Evolutionary conservation across 2,888 invertebrate genomes (phyloP), one percentile per base, ranked within the genome.

Genomic region (Polydrusus cervinus): DNA sequence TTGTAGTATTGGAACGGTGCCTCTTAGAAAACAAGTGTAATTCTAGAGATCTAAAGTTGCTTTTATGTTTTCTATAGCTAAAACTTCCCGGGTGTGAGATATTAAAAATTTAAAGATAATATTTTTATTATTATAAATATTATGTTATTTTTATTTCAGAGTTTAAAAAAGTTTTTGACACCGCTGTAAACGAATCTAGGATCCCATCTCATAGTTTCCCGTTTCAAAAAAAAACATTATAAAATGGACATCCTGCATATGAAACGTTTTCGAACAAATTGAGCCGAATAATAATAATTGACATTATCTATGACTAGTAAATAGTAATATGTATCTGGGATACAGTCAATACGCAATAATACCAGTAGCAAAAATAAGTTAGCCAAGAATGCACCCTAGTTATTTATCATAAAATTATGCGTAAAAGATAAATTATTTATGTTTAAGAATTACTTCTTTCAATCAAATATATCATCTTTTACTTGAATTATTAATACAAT

Each of bases 361-460:
- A 65, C 18, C 47, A 65, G 62, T 65, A 65, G 49, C 65, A 65
- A 65, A 65, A 65, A 70, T 70, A 70, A 53, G 38, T 71, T 60
- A 55, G 55, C 55, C 62, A 71, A 62, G 70, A 71, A 71, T 62
- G 70, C 70, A 71, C 70, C 70, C 70, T 62, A 71, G 40, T 40
- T 62, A 62, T 61, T 69, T n/a, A 60, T 57, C 7, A 8, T 60
- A 60, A 45, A 30, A 69, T 10, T 25, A 34, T 16, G n/a, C 10
- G 57, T 60, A 60, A 60, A 60, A 60, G 57, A 60, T 60, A 60
- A 62, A 45, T 20, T 62, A 62, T 25, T 45, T 40, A 10, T 11
- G 18, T 20, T 61, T 14, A 55, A 14, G 18, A 20, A 53, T 13
- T 25, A 2, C 11, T 18, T 20, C 9, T 38, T 38, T 60, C 10